Base-by-base conservation (phyloP, 2,888 invertebrate genomes). In the Nymphalis c-album region DNA sequence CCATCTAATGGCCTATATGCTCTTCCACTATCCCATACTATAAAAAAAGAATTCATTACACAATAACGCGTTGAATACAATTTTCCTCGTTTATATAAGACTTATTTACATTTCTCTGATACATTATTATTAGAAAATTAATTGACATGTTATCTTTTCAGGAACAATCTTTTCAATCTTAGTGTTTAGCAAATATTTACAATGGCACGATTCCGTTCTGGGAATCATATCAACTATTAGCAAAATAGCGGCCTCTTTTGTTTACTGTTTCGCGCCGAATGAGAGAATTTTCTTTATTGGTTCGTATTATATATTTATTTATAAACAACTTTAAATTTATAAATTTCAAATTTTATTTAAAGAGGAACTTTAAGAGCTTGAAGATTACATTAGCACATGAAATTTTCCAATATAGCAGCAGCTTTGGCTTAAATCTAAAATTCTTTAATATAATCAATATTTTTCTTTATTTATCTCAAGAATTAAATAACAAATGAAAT, bases 221-320 rank as follows among this genome's bases (percentile, higher is more conserved):
- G 97, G 97, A 17, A 95, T 96, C 3, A 93, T 96, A 77, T 96
- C 97, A 0, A 95, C 96, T 62, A 90, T 95, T 79, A 97, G 97
- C 78, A 97, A 97, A 88, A 96, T 97, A 26, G 89, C 95, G 0
- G 95, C 96, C 0, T 95, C 96, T 51, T 95, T 97, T 75, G 94
- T 97, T 0, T 97, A 96, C 79, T 96, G 96, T 55, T 97, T 96
- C 79, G 96, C 97, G 6, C 93, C 94, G 3, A 94, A 94, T 40
- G 94, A 94, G 26, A 94, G 93, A 86, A 94, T 96, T 80, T 95
- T 97, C 83, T 97, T 95, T 82, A 86, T 96, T 71, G 96, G 96
- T 95, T 84, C 74, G 78, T 62, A 47, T 26, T 50, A 1, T 8
- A 18, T 8, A 10, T 40, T 7, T 53, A 1, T 26, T 53, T 6